Base-by-base conservation (phyloP, 2,797 vertebrate species). In the Oophaga sylvatica region DNA sequence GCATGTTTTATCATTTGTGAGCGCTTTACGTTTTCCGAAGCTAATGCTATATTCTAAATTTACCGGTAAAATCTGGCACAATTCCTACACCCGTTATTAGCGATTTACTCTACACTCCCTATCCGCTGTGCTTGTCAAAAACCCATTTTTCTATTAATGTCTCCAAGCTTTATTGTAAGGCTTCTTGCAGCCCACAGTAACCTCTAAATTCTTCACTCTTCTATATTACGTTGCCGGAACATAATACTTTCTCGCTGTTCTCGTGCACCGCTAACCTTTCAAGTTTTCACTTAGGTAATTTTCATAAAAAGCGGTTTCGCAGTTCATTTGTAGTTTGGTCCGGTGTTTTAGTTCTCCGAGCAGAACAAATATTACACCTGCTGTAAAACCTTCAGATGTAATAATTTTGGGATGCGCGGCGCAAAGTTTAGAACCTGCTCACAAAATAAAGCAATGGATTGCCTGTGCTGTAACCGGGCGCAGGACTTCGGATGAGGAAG, bases 291-390 rank as follows among this genome's bases (percentile, higher is more conserved):
- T 41, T 73, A 73, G 31, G 29, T 73, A 59, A 83, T 83, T 73
- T 57, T 75, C 57, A 84, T 76, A 84, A 84, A 84, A 45, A 20
- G 35, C 10, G 0, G 15, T 60, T 75, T 73, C 57, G 59, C 13
- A 75, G 31, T 63, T 76, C 15, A 45, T 76, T 62, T 76, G 26
- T n/a, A 62, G 70, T 12, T 76, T 13, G 70, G 70, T 62, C 83
- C 35, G 48, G 20, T 76, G 57, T 75, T 75, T 62, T 26, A 59
- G 31, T 75, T 75, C 70, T 73, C 22, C 20, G 22, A 75, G 82
- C 70, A 84, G 82, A 84, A 71, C 81, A 75, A 84, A 84, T 35
- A 76, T 62, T 76, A 20, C 35, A 76, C 35, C 70, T 63, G 70
- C 71, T 62, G 71, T 76, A 63, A 48, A 48, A 75, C 22, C 57